A percentile compares a stretch with the other conserved stretches of the same genome.
Conservation (phyloP, 2,797 vertebrate species). For the Apogon talboti region DNA sequence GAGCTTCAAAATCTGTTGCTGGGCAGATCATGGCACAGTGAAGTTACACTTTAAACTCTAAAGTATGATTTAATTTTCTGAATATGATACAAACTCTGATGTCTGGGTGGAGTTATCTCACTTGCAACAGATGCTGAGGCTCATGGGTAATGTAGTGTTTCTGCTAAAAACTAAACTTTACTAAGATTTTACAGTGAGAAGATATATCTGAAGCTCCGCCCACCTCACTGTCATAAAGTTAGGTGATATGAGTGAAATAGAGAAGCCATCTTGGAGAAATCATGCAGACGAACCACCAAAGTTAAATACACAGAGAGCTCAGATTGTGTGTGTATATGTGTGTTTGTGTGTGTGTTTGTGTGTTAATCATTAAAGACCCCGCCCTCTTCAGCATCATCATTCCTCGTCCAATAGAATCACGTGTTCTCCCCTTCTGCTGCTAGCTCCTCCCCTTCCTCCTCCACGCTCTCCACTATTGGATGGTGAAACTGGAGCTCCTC, state of each 20-base stretch:
- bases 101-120: conserved; percentile 3
- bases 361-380: conserved; percentile 22
- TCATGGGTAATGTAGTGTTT: conserved; percentile 24
- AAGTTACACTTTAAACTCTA: neutral
- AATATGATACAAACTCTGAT: conserved; percentile 16
- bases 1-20: neutral
- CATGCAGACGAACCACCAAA: conserved; percentile 68
- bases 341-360: conserved; percentile 42
- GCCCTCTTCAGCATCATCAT: conserved; percentile 4
- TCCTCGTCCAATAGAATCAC: conserved; percentile 72
- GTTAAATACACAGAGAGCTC: conserved; percentile 61
- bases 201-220: conserved; percentile 27
- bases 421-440: conserved; percentile 75
- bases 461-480: conserved; percentile 85
- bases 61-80: neutral
- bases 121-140: neutral
- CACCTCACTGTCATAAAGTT: conserved; percentile 4
- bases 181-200: conserved; percentile 12
- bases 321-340: conserved; percentile 17
- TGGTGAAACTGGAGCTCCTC: conserved; percentile 85
- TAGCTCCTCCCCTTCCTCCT: conserved; percentile 85
- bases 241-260: conserved; percentile 11
- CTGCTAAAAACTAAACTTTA: neutral
- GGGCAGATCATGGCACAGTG: conserved; percentile 11
- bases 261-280: conserved; percentile 31